phyloP scores from a whole-genome alignment of 2,888 invertebrate species.

The Zeuzera pyrina region DNA sequence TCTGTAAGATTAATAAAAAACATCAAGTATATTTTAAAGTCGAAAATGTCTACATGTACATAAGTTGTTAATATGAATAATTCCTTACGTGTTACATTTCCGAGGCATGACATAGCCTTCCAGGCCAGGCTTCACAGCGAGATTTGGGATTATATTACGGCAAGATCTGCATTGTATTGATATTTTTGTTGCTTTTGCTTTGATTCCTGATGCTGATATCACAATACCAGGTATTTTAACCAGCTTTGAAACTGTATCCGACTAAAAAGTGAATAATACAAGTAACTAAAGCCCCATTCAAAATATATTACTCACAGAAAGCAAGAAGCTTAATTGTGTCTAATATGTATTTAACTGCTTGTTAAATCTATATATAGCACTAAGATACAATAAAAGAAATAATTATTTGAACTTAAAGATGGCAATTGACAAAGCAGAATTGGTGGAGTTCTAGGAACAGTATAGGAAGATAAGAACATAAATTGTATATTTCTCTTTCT shows the following conservation, averaged over 20 bases:
- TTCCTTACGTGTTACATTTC: constrained; percentile 88
- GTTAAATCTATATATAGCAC: no score
- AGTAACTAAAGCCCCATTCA: no score
- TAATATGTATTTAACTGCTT: no score
- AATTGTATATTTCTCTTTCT: no score
- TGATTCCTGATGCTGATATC: constrained; percentile 93
- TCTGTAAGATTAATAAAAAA: constrained; percentile 56
- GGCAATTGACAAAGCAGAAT: no score
- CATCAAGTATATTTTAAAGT: background rate
- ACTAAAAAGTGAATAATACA: constrained; percentile 76
- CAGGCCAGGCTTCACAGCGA: constrained; percentile 93
- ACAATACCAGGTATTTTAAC: constrained; percentile 97
- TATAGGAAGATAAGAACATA: no score
- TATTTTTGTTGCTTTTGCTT: constrained; percentile 95
- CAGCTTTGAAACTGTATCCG: constrained; percentile 92
- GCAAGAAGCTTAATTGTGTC: no score
- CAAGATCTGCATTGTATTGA: constrained; percentile 97
- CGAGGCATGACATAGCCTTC: constrained; percentile 97
- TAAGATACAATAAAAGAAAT: no score
- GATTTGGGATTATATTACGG: constrained; percentile 88
- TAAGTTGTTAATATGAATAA: background rate
- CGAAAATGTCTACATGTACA: background rate
- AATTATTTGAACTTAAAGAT: no score
- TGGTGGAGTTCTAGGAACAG: no score
- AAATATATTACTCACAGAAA: no score